Evolutionary conservation across 2,888 invertebrate species (phyloP), one percentile per base, ranked within the genome.

Genomic region (Leptarthrus brevirostris): DNA sequence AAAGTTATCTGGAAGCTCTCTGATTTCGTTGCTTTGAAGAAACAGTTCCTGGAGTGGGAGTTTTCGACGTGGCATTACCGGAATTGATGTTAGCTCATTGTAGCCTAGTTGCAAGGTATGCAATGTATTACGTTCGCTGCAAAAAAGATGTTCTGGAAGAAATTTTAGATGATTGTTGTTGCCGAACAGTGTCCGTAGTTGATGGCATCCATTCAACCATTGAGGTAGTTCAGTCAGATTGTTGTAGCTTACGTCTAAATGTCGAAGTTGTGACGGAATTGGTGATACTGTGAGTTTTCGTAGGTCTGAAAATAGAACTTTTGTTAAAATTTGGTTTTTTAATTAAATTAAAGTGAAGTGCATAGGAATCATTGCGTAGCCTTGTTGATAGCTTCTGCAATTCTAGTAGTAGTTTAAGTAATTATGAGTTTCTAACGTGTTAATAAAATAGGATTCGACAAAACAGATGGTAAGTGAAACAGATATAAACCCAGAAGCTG

Each of bases 171-270:
- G 86, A 80, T 94, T 94, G 82, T 93, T 91, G 78, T 90, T 91
- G 14, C 92, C 93, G 79, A 91, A 91, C 12, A 94, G 86, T 8
- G 90, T 90, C 56, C 90, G 88, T 56, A 94, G 85, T 76, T 91
- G 89, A 16, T 89, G 90, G 80, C 94, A 91, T 36, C 90, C 90
- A 10, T 90, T 90, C 52, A 92, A 85, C 94, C 94, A 94, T 79
- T 91, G 91, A 0, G 94, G 94, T 69, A 94, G 83, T 4, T 89
- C 86, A 20, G 89, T 89, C 74, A 94, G 84, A 79, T 90, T 90
- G 80, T 94, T 94, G 82, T 92, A 90, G 5, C 93, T 93, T 10
- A 94, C 90, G 81, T 95, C 92, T 54, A 95, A 87, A 81, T 93
- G 92, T 77, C 90, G 89, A 58, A 95, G 85, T 81, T 91, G 90